Conservation (phyloP, 2,113 vertebrate species). For the Boulengeromyrus knoepffleri region DNA sequence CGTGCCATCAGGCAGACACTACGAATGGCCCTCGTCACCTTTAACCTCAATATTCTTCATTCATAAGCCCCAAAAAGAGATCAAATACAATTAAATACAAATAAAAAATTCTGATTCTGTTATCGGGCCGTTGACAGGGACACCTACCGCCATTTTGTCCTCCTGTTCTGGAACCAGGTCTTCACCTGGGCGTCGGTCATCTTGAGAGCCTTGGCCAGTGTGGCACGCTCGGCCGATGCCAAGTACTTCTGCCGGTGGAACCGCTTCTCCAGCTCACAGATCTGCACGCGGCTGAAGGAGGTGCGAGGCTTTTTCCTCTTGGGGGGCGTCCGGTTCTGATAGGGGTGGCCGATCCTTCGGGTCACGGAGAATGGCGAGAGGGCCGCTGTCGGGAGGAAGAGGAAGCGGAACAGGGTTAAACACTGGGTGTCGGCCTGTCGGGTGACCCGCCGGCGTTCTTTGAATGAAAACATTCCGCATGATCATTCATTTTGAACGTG, state of each 20-base stretch:
- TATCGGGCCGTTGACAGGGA: not conserved
- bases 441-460: not conserved
- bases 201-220: conserved; percentile 87
- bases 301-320: conserved; percentile 97
- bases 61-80: not conserved
- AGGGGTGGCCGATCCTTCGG: conserved; percentile 88
- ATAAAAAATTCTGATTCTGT: not conserved
- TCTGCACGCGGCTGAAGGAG: conserved; percentile 90
- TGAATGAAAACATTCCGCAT: not conserved
- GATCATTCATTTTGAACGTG: not conserved
- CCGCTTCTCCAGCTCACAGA: conserved; percentile 96
- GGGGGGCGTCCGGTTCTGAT: conserved; percentile 95
- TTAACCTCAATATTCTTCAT: not conserved
- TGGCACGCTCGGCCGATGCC: conserved; percentile 75
- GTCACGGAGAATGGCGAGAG: conserved; percentile 84
- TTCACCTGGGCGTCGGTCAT: conserved; percentile 98
- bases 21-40: not conserved
- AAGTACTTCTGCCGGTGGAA: conserved; percentile 89
- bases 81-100: not conserved
- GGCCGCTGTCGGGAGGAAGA: conserved; percentile 59
- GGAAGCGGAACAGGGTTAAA: not conserved
- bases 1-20: not conserved
- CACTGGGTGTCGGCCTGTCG: not conserved
- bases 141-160: conserved; percentile 93
- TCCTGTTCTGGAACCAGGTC: conserved; percentile 96